Evolutionary conservation across 2,888 invertebrate genomes (phyloP).

Genomic region (Athalia circularis): DNA sequence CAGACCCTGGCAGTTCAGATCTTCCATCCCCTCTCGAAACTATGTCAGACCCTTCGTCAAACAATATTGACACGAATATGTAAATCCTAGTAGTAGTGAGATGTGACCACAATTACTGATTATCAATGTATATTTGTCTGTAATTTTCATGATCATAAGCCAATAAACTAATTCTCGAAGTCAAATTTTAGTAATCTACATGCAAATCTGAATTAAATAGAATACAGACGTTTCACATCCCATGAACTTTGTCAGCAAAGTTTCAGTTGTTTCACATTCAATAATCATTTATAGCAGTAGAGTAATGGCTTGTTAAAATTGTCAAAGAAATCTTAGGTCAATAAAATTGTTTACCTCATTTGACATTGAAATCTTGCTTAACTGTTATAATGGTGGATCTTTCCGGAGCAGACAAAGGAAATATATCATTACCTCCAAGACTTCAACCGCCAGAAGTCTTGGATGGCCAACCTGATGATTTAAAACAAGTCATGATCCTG

Average conservation of each 20-base stretch:
- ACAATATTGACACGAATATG: not conserved
- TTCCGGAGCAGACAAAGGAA: conserved; percentile 52
- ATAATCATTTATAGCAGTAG: too few relatives aligned
- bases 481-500: conserved; percentile 54
- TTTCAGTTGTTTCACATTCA: too few relatives aligned
- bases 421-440: conserved; percentile 55
- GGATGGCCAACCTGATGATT: conserved; percentile 43
- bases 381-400: conserved; percentile 56
- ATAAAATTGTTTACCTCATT: conserved; percentile 6
- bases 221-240: too few relatives aligned
- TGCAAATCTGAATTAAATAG: too few relatives aligned
- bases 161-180: too few relatives aligned
- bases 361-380: not conserved
- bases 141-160: too few relatives aligned
- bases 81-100: not conserved
- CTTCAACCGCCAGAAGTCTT: conserved; percentile 57
- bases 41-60: conserved; percentile 2
- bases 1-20: conserved; percentile 51
- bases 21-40: conserved; percentile 51
- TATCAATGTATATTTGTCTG: too few relatives aligned
- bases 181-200: too few relatives aligned
- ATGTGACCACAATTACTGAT: too few relatives aligned
- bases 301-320: too few relatives aligned
- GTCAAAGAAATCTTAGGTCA: not conserved
- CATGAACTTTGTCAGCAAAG: too few relatives aligned